Evolutionary conservation across 2,797 vertebrate species (phyloP).

Genomic region (Sylvia borin): DNA sequence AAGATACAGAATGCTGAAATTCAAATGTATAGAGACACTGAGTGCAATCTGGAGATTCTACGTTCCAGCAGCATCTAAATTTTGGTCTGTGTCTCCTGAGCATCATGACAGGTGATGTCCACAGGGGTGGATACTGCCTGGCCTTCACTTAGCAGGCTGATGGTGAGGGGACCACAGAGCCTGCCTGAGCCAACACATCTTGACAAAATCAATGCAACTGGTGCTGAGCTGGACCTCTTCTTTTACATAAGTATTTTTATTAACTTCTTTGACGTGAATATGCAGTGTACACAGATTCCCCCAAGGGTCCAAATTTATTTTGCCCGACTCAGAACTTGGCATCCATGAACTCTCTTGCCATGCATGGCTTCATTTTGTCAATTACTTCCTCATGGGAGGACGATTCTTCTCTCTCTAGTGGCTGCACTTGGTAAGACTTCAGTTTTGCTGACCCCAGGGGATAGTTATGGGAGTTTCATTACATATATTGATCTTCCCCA

Average conservation of each 20-base stretch:
- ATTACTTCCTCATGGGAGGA: background rate
- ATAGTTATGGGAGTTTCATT: background rate
- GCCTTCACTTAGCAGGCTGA: background rate
- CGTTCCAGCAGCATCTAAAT: background rate
- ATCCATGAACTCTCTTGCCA: background rate
- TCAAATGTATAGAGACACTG: background rate
- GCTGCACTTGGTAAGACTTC: background rate
- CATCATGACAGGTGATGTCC: accelerated
- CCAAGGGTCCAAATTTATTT: background rate
- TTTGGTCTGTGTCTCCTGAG: background rate
- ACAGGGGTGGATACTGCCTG: background rate
- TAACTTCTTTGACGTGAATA: background rate
- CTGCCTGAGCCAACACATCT: background rate
- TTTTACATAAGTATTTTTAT: background rate
- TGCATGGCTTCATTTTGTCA: background rate
- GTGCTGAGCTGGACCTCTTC: background rate
- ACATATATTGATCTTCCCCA: background rate
- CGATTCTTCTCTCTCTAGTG: background rate
- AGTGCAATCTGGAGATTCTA: background rate
- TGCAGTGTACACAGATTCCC: background rate
- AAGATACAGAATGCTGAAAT: background rate
- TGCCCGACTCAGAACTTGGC: background rate
- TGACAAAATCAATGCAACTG: background rate
- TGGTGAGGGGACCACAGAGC: accelerated
- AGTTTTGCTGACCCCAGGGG: background rate